Percentiles rank a stretch among this genome's conserved stretches.
Conservation (phyloP, 1,140 invertebrate genomes). For the Trissolcus basalis region DNA sequence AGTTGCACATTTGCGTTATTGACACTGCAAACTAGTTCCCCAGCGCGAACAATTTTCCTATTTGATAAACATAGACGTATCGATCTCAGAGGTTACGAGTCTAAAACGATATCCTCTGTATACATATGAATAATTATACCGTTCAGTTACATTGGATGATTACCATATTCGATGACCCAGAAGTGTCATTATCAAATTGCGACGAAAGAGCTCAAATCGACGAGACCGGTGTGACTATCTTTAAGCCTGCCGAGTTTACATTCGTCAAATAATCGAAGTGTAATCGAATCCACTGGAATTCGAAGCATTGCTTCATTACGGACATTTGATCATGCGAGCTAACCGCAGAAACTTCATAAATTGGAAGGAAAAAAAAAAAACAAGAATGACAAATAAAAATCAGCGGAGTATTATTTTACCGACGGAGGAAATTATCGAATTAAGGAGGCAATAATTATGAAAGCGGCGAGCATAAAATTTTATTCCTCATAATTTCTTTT, state of each 20-base stretch:
- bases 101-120: constrained; percentile 7
- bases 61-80: constrained; percentile 31
- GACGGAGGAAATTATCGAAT: too few relatives aligned
- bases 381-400: too few relatives aligned
- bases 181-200: too few relatives aligned
- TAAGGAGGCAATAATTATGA: too few relatives aligned
- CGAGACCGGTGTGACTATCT: not conserved
- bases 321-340: constrained; percentile 2
- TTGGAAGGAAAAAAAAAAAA: not conserved
- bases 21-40: constrained; percentile 23
- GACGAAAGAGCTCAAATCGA: not conserved
- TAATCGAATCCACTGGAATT: constrained; percentile 16
- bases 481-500: too few relatives aligned
- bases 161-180: too few relatives aligned
- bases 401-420: too few relatives aligned
- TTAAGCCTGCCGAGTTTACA: constrained; percentile 1
- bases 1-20: constrained; percentile 32
- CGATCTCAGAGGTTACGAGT: constrained; percentile 43
- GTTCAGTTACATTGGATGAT: too few relatives aligned
- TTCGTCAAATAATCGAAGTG: constrained; percentile 9
- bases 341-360: constrained; percentile 20
- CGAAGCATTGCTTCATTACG: constrained; percentile 7
- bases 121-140: constrained; percentile 53
- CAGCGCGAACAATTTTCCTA: constrained; percentile 25
- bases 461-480: too few relatives aligned